A percentile compares a stretch with the other conserved stretches of the same genome.
Evolutionary conservation across 2,113 vertebrate species (phyloP).

Genomic region (Pardalotus punctatus): DNA sequence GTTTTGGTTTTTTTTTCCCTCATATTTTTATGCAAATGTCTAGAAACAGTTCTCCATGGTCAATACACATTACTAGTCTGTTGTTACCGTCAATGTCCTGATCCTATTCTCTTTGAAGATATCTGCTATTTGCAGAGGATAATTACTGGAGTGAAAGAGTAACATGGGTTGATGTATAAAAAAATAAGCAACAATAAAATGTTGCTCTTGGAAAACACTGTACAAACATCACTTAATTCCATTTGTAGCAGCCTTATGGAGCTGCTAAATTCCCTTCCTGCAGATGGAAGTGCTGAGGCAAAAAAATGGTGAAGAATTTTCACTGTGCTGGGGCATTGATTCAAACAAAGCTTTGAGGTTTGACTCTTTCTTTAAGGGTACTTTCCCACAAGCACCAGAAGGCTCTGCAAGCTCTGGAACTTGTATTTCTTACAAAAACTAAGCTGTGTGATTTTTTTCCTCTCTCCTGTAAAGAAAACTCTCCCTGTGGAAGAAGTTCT

Average conservation of each 20-base stretch:
- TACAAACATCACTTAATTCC: constrained; percentile 41
- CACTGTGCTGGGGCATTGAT: not conserved
- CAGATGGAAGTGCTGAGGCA: not conserved
- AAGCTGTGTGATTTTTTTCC: not conserved
- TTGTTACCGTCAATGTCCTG: not conserved
- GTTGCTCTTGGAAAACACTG: not conserved
- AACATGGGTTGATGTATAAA: constrained; percentile 18
- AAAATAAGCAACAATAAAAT: constrained; percentile 19
- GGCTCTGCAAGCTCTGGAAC: not conserved
- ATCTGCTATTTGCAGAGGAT: not conserved
- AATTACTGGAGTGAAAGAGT: not conserved
- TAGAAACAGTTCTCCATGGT: not conserved
- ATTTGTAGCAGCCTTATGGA: not conserved
- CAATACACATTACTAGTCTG: not conserved
- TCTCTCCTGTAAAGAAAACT: not conserved
- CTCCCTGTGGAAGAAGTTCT: not conserved
- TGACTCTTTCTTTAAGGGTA: not conserved
- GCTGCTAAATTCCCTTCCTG: not conserved
- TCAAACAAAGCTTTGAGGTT: not conserved
- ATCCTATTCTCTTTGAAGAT: not conserved
- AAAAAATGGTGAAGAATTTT: not conserved
- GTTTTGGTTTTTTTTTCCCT: not conserved
- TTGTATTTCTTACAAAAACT: not conserved
- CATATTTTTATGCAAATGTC: not conserved
- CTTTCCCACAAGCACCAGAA: not conserved